Base-by-base conservation (phyloP, 1,140 invertebrate species). In the Papilio xuthus region DNA sequence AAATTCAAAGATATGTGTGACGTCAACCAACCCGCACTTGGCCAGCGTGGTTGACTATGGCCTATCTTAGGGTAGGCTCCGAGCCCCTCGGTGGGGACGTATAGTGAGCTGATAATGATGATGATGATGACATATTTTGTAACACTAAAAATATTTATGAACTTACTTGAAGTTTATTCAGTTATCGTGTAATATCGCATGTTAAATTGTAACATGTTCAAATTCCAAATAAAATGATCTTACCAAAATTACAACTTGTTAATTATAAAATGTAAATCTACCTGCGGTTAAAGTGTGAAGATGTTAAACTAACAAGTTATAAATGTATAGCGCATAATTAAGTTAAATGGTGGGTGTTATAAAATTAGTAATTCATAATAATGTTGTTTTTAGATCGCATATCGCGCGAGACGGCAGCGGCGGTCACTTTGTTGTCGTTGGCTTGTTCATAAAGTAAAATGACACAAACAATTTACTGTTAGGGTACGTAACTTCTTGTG, bases 281-380 rank as follows among this genome's bases (percentile, higher is more conserved):
- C 63, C 60, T 78, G 81, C 69, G 75, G 80, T 82, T 83, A 87
- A 88, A 77, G 86, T 86, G 86, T 88, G 79, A 87, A 87, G 84
- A 83, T 82, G 83, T 89, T 85, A 84, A 89, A 86, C 90, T 83
- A 85, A 84, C 86, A 86, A 86, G 86, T 89, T 87, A 90, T 90
- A 89, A 90, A 89, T 84, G 86, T 86, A 89, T 87, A 88, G 84
- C 85, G 80, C 77, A 84, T 89, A 91, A 89, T 89, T 89, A 88
- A 82, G 63, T 79, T 84, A 81, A 86, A 85, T 89, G 88, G 82
- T 80, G 80, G 78, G 79, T 74, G 81, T 87, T 84, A 83, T 90
- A 89, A 90, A 90, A 89, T 88, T 90, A 88, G 85, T 89, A 88
- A 91, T 93, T 92, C 89, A 90, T 89, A 89, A 87, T 81, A 84